Evolutionary conservation across 2,888 invertebrate species (phyloP).

Genomic region (Phyto melanocephala): DNA sequence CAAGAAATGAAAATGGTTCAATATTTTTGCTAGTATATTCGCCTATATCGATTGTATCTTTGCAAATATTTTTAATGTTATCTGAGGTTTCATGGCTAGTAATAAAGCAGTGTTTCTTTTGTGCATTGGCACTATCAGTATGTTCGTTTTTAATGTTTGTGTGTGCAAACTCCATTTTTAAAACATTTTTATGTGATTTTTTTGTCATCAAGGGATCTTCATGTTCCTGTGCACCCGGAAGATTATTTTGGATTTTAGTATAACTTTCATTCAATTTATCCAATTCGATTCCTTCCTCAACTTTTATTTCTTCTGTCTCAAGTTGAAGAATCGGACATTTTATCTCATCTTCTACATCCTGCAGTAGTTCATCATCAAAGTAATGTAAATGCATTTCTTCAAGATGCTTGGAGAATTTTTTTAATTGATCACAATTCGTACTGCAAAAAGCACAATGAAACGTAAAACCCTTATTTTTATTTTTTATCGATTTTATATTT

Average conservation of each 20-base stretch:
- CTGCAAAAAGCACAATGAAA: conserved; percentile 45
- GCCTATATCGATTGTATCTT: not conserved
- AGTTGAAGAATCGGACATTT: not conserved
- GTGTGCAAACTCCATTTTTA: not conserved
- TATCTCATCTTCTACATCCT: not conserved
- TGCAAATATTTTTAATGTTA: not conserved
- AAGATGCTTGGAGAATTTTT: conserved; percentile 52
- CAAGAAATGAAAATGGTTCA: not conserved
- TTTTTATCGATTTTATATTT: conserved; percentile 43
- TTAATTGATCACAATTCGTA: conserved; percentile 46
- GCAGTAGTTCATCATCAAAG: not conserved
- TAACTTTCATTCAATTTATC: not conserved
- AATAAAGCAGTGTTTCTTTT: too few relatives aligned
- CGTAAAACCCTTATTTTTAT: conserved; percentile 43
- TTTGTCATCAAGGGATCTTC: conserved; percentile 42
- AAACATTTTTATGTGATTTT: not conserved
- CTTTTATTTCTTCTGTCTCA: conserved; percentile 41
- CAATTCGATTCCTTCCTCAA: not conserved
- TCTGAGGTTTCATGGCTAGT: too few relatives aligned
- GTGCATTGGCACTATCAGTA: not conserved
- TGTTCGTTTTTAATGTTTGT: not conserved
- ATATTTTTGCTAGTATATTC: not conserved
- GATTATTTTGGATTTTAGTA: not conserved
- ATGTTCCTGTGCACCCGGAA: not conserved
- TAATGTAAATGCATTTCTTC: conserved; percentile 33